Percentiles rank a stretch among this genome's conserved stretches.
phyloP scores from a whole-genome alignment of 2,888 invertebrate genomes.

The Therioaphis trifolii region DNA sequence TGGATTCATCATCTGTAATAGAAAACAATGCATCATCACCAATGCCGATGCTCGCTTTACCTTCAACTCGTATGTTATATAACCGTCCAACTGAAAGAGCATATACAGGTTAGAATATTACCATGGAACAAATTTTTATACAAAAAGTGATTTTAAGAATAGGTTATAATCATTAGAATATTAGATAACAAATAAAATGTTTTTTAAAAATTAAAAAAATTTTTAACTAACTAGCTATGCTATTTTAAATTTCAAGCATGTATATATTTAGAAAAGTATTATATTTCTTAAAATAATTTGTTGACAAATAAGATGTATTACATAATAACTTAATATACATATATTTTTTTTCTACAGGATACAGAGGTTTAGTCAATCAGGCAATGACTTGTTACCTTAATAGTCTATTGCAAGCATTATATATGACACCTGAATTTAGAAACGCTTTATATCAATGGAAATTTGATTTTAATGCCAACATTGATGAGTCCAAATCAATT shows the following conservation, averaged over 20 bases:
- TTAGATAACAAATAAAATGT: too few relatives aligned
- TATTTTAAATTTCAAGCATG: too few relatives aligned
- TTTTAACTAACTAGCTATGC: too few relatives aligned
- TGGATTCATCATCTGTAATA: constrained; percentile 36
- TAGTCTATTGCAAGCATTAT: constrained; percentile 86
- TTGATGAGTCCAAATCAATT: constrained; percentile 79
- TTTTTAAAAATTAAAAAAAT: too few relatives aligned
- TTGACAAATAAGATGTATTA: too few relatives aligned
- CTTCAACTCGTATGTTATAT: constrained; percentile 37
- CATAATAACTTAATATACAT: too few relatives aligned
- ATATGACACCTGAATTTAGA: constrained; percentile 92
- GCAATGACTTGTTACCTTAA: constrained; percentile 94
- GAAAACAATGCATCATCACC: constrained; percentile 39
- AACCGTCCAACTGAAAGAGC: constrained; percentile 46
- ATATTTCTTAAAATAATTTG: too few relatives aligned
- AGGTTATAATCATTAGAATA: too few relatives aligned
- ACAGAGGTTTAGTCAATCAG: constrained; percentile 87
- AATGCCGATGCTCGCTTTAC: constrained; percentile 50
- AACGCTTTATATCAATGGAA: constrained; percentile 89
- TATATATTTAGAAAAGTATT: too few relatives aligned
- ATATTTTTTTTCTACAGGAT: constrained; percentile 69
- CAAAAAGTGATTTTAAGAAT: too few relatives aligned
- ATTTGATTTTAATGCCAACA: constrained; percentile 72
- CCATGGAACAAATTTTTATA: background rate
- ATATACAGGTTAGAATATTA: constrained; percentile 36